Evolutionary conservation across 1,140 invertebrate species (phyloP).

Genomic region (Hermetia illucens): DNA sequence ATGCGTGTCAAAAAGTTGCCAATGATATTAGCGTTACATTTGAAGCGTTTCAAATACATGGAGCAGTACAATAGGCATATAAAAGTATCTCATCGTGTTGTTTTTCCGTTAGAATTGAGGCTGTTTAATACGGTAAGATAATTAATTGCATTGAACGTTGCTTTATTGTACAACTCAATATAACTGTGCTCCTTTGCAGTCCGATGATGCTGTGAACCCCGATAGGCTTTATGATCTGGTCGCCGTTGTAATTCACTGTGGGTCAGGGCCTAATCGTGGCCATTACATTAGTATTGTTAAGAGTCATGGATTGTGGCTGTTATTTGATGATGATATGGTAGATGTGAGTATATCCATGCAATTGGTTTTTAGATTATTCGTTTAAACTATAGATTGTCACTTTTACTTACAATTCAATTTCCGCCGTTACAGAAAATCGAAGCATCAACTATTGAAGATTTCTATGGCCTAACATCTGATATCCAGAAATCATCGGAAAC

Average conservation of each 20-base stretch:
- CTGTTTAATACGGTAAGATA: conserved; percentile 90
- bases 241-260: conserved; percentile 98
- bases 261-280: conserved; percentile 94
- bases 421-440: conserved; percentile 92
- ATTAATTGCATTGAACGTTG: too few species aligned
- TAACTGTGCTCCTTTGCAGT: conserved; percentile 42
- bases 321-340: conserved; percentile 99
- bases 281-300: conserved; percentile 99
- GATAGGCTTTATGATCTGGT: conserved; percentile 96
- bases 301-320: conserved; percentile 95
- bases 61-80: conserved; percentile 97
- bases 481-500: conserved; percentile 98
- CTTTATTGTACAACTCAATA: not conserved
- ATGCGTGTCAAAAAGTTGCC: conserved; percentile 98
- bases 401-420: too few species aligned
- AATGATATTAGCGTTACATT: conserved; percentile 91
- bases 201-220: conserved; percentile 94
- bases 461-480: conserved; percentile 96
- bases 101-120: conserved; percentile 94
- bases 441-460: conserved; percentile 96
- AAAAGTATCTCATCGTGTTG: conserved; percentile 96
- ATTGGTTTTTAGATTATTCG: not conserved
- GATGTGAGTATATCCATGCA: conserved; percentile 60
- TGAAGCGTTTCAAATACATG: conserved; percentile 99
- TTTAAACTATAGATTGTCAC: not conserved